Evolutionary conservation across 2,113 vertebrate species (phyloP).

Genomic region (Oryzias celebensis): DNA sequence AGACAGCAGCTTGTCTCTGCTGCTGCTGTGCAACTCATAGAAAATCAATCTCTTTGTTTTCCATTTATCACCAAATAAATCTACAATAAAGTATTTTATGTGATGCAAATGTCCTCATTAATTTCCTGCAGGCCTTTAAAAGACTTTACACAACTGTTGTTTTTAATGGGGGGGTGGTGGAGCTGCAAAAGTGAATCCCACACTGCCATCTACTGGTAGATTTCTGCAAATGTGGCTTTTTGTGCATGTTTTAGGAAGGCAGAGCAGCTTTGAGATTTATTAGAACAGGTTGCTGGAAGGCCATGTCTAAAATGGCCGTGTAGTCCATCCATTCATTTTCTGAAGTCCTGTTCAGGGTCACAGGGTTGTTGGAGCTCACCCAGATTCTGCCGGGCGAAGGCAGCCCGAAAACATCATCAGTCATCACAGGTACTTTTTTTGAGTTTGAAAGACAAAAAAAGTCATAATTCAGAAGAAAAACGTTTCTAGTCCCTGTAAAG

Average conservation of each 20-base stretch:
- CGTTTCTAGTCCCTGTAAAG: no score
- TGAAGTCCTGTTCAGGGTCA: no score
- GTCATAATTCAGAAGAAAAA: no score
- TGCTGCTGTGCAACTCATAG: background rate
- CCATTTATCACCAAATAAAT: background rate
- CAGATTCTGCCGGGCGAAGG: no score
- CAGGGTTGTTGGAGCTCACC: no score
- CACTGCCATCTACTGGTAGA: slow-evolving; percentile 60
- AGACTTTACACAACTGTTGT: background rate
- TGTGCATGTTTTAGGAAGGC: rapidly evolving
- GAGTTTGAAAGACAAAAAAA: no score
- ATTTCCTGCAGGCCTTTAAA: background rate
- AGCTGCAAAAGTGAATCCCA: slow-evolving; percentile 4
- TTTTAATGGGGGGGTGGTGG: background rate
- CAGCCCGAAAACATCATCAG: no score
- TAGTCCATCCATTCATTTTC: no score
- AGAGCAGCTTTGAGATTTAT: background rate
- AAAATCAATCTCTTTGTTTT: background rate
- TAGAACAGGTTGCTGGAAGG: slow-evolving; percentile 2
- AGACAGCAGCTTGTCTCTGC: no score
- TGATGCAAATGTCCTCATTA: background rate
- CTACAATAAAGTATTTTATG: background rate
- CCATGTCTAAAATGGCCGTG: no score
- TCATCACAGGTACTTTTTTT: no score
- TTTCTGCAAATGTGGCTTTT: background rate